Conservation (phyloP, 2,797 vertebrate genomes). For the Notoglanidium macrostoma region DNA sequence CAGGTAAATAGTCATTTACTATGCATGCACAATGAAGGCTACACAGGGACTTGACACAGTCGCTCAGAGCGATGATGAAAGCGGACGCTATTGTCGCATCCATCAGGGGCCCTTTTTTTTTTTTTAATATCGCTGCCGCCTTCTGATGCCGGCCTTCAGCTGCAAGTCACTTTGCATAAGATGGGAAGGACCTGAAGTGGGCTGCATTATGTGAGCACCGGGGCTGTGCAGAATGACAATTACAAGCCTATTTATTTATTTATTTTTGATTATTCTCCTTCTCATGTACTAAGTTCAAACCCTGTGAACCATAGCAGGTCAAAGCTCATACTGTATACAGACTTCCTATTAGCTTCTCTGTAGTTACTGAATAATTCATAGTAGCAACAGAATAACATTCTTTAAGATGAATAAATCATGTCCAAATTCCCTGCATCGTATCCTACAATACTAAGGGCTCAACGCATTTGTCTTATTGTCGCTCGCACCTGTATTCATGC, state of each 20-base stretch:
- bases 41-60: constrained; percentile 82
- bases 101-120: constrained; percentile 68
- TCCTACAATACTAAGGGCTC: background rate
- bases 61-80: constrained; percentile 82
- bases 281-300: background rate
- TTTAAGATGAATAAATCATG: background rate
- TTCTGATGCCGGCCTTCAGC: constrained; percentile 82
- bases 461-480: background rate
- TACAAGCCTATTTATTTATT: constrained; percentile 29
- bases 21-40: constrained; percentile 87
- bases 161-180: constrained; percentile 85
- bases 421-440: background rate
- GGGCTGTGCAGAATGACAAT: constrained; percentile 52
- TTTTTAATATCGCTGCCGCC: constrained; percentile 72
- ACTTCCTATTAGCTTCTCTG: background rate
- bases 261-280: background rate
- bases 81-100: constrained; percentile 81
- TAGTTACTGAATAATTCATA: background rate
- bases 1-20: constrained; percentile 92
- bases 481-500: background rate
- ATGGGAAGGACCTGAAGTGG: constrained; percentile 80
- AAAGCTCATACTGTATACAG: background rate
- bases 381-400: background rate
- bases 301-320: background rate
- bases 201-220: constrained; percentile 73